Base-by-base conservation (phyloP, 2,797 vertebrate species). In the Anguilla marmorata region DNA sequence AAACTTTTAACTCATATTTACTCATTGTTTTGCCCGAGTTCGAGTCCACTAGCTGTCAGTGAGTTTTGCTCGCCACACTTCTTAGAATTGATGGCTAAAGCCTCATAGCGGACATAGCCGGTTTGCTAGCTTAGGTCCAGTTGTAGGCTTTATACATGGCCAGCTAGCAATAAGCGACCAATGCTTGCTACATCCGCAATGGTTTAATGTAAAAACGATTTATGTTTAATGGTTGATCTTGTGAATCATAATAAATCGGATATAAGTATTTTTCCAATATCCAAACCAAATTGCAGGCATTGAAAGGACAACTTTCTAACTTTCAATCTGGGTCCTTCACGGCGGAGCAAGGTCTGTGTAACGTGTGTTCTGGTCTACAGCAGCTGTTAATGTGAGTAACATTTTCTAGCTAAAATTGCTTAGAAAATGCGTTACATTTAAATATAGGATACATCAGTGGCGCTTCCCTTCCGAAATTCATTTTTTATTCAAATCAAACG, bases 311-410 rank as follows among this genome's bases (percentile, higher is more conserved):
- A 63, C 87, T 30, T 60, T 27, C 45, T 16, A 11, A 84, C 63
- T 66, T n/a, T 52, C 84, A 0, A 48, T 82, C 2, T 50, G 83
- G 4, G 41, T 50, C 45, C 37, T 87, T 84, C 11, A 24, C 21
- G 19, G n/a, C 37, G 60, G 89, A 84, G 89, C 41, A 37, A 33
- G 21, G 58, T 54, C 83, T 52, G 54, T 69, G 87, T 21, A 79
- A 33, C 30, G 56, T 86, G 85, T 30, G 79, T 85, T 80, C 5
- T 76, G 84, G 27, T 27, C 45, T 41, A 2, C 21, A n/a, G 79
- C 2, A 74, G 45, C 88, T 24, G 12, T 90, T 63, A 86, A 90
- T 91, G 90, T 91, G 83, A 90, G 90, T 91, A 45, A 21, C 33
- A 7, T 45, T 79, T 79, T 37, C 33, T 41, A 87, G 37, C 3